A percentile compares a stretch with the other conserved stretches of the same genome.
These are phyloP conservation scores for Emesis russula DNA, from an alignment of 2,888 invertebrate genomes.

Conservation along the genomic window DNA sequence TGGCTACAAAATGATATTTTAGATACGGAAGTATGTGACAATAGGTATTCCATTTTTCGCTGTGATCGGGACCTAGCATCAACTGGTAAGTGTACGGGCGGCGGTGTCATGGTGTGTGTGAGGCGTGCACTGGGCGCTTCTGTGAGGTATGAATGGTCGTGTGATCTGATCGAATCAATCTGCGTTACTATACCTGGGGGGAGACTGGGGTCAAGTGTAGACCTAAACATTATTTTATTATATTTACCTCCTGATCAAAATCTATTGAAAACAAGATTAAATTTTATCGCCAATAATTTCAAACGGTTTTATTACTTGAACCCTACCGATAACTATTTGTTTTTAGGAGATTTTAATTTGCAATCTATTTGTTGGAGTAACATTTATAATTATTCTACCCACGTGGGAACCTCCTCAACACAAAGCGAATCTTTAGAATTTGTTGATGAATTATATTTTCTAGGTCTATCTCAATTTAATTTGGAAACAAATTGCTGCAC, in stretches of 20 bases:
- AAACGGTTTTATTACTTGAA: neutral
- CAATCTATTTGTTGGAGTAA: neutral
- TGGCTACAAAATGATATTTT: constrained; percentile 5
- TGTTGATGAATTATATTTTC: neutral
- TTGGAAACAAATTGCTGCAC: neutral
- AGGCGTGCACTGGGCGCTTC: neutral
- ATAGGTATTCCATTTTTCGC: neutral
- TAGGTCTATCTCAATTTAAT: neutral
- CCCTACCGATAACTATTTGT: neutral
- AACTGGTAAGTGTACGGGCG: neutral
- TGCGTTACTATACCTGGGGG: neutral
- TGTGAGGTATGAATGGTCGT: neutral
- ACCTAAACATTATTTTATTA: neutral
- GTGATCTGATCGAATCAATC: neutral
- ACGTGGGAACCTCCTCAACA: neutral
- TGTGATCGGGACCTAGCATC: neutral
- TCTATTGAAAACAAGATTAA: too few relatives aligned
- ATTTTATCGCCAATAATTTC: neutral
- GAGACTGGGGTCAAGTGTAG: neutral
- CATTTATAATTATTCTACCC: neutral
- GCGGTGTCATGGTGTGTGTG: neutral
- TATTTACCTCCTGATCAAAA: neutral
- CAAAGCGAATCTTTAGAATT: neutral
- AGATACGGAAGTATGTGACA: neutral
- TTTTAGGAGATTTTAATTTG: neutral